Base-by-base conservation (phyloP, 2,888 invertebrate species). In the Tenthredo scrophulariae region DNA sequence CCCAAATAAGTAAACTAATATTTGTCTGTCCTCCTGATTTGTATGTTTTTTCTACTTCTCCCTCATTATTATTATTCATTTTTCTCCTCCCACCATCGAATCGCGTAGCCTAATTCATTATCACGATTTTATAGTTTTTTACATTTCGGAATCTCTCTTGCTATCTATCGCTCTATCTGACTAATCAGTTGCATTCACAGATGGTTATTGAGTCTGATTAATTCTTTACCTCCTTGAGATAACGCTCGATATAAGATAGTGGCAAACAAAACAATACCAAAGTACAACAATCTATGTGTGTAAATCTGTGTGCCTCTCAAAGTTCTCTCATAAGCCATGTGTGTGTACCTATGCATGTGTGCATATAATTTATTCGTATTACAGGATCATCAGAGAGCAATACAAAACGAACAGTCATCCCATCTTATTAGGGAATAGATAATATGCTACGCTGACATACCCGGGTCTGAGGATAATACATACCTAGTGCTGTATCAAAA, bases 371-470 rank as follows among this genome's bases (percentile, higher is more conserved):
- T 40, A 7, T 75, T 46, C 50, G 18, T 50, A 29, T 75, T 75
- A 29, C 75, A 75, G 75, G 75, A 75, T 75, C 26, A 18, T 29
- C 13, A 75, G 50, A 75, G 40, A 13, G 33, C 33, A 6, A 13
- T 50, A 0, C 7, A 46, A 29, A 75, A 4, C 7, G 4, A 7
- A 29, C 6, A 2, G 2, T 29, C 46, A 13, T 50, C 75, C 9
- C 29, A 2, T 22, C 15, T 29, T 29, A 3, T 29, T 46, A 7
- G 22, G 50, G 26, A 75, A 50, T 15, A 40, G 72, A 72, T 72
- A 43, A 72, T 75, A 43, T 15, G 37, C 15, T 1, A n/a, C 72
- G 5, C 13, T 7, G 33, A 33, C 9, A 37, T 4, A 15, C 4
- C 3, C 3, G 46, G 15, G 50, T 70, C 15, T 70, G 70, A 29